A percentile compares a stretch with the other conserved stretches of the same genome.
Evolutionary conservation across 2,113 vertebrate genomes (phyloP).

Genomic region (Boulengeromyrus knoepffleri): DNA sequence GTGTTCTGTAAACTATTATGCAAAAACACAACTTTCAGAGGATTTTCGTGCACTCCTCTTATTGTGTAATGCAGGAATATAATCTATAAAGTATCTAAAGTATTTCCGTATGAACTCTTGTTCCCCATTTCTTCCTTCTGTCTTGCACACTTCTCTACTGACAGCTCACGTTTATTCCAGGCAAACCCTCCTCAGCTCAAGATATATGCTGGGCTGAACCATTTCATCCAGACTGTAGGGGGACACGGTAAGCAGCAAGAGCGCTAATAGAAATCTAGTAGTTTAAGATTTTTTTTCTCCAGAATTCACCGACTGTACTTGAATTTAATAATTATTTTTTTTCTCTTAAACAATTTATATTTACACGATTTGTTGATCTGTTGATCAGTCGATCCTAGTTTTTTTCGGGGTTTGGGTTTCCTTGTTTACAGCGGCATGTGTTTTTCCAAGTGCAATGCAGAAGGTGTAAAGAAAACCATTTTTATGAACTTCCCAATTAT

Average conservation of each 20-base stretch:
- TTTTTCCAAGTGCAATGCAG: neutral
- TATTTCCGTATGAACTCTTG: neutral
- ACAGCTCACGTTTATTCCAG: neutral
- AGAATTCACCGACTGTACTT: neutral
- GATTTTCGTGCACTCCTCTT: neutral
- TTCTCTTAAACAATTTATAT: neutral
- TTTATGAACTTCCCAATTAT: neutral
- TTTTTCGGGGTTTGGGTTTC: neutral
- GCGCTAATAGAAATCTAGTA: neutral
- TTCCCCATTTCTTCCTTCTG: neutral
- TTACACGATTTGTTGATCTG: neutral
- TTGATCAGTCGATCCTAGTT: neutral
- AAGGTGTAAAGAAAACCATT: neutral
- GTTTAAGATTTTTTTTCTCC: neutral
- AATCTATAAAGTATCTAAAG: neutral
- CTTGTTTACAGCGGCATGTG: neutral
- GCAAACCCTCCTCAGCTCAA: neutral
- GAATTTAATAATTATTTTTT: neutral
- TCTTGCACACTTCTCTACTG: neutral
- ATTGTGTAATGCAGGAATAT: slow-evolving; percentile 30
- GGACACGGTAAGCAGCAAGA: neutral
- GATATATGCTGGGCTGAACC: slow-evolving; percentile 15
- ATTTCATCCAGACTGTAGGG: slow-evolving; percentile 16
- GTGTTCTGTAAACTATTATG: slow-evolving; percentile 32
- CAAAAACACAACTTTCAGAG: slow-evolving; percentile 27